Evolutionary conservation across 2,113 vertebrate species (phyloP).

Genomic region (Motacilla tschutschensis): DNA sequence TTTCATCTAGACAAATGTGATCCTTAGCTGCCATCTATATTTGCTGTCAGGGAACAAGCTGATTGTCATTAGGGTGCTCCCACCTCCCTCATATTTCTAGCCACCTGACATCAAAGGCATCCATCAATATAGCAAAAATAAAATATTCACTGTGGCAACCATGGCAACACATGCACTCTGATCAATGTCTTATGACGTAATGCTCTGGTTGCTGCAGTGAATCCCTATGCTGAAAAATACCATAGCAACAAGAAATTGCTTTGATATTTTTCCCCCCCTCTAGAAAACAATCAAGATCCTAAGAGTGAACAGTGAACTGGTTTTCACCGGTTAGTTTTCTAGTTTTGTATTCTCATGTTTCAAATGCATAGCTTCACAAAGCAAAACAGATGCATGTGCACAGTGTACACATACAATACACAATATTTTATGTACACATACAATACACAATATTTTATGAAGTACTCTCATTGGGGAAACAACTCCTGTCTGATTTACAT

Average conservation of each 20-base stretch:
- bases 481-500: background rate
- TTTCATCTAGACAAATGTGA: background rate
- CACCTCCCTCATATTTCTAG: background rate
- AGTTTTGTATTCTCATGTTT: background rate
- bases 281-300: background rate
- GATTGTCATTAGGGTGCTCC: background rate
- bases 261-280: background rate
- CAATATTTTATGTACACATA: background rate
- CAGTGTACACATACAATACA: background rate
- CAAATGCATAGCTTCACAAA: background rate
- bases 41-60: background rate
- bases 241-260: constrained; percentile 38
- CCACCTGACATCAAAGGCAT: background rate
- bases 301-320: background rate
- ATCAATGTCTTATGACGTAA: background rate
- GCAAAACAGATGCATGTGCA: background rate
- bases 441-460: background rate
- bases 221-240: background rate
- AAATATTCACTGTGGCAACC: constrained; percentile 32
- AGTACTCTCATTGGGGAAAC: background rate
- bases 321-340: background rate
- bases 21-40: background rate
- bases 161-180: constrained; percentile 4
- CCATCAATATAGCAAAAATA: background rate
- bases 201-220: background rate